Base-by-base conservation (phyloP, 2,888 invertebrate species). In the Agonopterix arenella region DNA sequence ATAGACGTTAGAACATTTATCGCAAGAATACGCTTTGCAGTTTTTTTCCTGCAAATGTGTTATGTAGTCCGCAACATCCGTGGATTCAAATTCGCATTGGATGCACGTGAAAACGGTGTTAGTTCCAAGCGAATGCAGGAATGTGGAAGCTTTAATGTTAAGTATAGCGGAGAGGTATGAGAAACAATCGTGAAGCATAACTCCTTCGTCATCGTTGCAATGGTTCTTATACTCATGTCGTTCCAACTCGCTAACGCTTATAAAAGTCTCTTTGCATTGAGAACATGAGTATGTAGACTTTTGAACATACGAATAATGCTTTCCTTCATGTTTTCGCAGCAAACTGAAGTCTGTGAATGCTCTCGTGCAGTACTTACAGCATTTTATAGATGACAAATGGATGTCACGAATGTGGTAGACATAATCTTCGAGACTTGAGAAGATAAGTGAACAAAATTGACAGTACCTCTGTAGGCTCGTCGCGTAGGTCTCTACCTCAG, bases 281-380 rank as follows among this genome's bases (percentile, higher is more conserved):
- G 83, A 75, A 53, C 88, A 88, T 0, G 61, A 58, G 9, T 60
- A 64, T 0, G 52, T 49, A 1, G 53, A 44, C 2, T 62, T 61
- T 0, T 47, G 46, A 2, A 47, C 16, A 3, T 38, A 38, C 9
- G 13, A 40, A 10, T 47, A 28, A 58, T 88, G 88, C 37, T 68
- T 76, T 2, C 44, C 63, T 37, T 72, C 67, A 46, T 88, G 88
- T 1, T 46, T 45, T 2, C 52, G 61, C 1, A 62, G 54, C 0
- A 52, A 48, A 0, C 55, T 46, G 0, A 41, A 9, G 1, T 77
- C 64, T 0, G 52, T 44, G 45, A 81, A 88, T 0, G 71, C 60
- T 40, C 80, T 64, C 0, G 61, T 55, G 9, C 88, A 88, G 5
- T 67, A 67, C 0, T 56, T 56, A 45, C 88, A 88, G 2, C 63